Base-by-base conservation (phyloP, 2,797 vertebrate genomes). In the Myripristis jacobus region DNA sequence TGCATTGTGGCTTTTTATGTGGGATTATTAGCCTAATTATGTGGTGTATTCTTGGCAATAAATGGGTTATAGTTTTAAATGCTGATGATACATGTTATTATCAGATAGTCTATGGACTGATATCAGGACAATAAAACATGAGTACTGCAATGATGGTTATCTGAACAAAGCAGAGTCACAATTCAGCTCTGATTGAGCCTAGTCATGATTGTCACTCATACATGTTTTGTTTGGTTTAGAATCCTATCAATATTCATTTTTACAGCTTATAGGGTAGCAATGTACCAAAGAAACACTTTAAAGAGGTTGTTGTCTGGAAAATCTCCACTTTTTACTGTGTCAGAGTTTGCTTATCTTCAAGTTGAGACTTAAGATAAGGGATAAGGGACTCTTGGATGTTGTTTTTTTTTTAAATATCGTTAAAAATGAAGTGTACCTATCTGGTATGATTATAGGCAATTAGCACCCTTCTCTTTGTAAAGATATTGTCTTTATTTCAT, bases 391-490 rank as follows among this genome's bases (percentile, higher is more conserved):
- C 5, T 15, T 13, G 5, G 3, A 41, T 41, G 38, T 4, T 15
- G 38, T 41, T 38, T 38, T n/a, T n/a, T n/a, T n/a, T n/a, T n/a
- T n/a, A n/a, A 41, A 2, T 6, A 47, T 5, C 44, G 44, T 46
- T 76, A 9, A 67, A 64, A 71, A 16, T 44, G 3, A 75, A 79
- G 63, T 48, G 58, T n/a, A 36, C 1, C 29, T 79, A 41, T 41
- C 38, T 41, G 12, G 38, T 41, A 41, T 3, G 2, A 41, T 41
- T 15, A 36, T 11, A 15, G 38, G 15, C 2, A 41, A 0, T 41
- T 13, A 41, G 12, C 15, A 44, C 71, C 19, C 54, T 53, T 24
- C 22, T 34, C 31, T 60, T n/a, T 41, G 41, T 50, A 24, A 44
- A 19, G 27, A 18, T 66, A 70, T n/a, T n/a, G n/a, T n/a, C n/a